A percentile compares a stretch with the other conserved stretches of the same genome.
Evolutionary conservation across 2,113 vertebrate genomes (phyloP).

Genomic region (Pseudonaja textilis): DNA sequence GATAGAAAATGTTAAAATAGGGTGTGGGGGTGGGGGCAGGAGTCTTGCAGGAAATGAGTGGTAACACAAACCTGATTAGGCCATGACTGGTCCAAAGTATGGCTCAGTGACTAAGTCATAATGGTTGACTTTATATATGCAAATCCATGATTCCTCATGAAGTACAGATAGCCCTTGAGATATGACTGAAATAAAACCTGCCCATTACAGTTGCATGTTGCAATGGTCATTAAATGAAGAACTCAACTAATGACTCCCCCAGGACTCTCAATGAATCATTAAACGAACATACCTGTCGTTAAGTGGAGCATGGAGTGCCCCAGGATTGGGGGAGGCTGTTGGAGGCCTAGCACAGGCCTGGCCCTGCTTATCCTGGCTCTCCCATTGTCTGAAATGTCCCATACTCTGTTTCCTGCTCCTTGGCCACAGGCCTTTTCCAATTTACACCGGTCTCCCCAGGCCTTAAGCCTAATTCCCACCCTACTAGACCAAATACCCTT

Average conservation of each 20-base stretch:
- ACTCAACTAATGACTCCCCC: background rate
- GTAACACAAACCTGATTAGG: background rate
- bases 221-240: background rate
- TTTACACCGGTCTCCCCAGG: background rate
- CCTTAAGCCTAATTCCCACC: background rate
- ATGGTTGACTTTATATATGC: background rate
- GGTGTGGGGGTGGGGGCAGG: background rate
- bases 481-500: background rate
- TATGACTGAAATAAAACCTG: background rate
- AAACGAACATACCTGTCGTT: background rate
- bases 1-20: background rate
- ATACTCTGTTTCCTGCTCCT: background rate
- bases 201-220: background rate
- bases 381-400: background rate
- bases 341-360: background rate
- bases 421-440: background rate
- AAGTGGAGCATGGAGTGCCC: background rate
- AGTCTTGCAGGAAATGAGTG: background rate
- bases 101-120: background rate
- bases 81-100: background rate
- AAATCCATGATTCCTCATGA: background rate
- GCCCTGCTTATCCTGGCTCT: background rate
- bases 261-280: background rate
- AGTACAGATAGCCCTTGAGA: background rate
- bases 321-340: background rate